phyloP scores from a whole-genome alignment of 2,888 invertebrate genomes.

The Rhamnusium bicolor region DNA sequence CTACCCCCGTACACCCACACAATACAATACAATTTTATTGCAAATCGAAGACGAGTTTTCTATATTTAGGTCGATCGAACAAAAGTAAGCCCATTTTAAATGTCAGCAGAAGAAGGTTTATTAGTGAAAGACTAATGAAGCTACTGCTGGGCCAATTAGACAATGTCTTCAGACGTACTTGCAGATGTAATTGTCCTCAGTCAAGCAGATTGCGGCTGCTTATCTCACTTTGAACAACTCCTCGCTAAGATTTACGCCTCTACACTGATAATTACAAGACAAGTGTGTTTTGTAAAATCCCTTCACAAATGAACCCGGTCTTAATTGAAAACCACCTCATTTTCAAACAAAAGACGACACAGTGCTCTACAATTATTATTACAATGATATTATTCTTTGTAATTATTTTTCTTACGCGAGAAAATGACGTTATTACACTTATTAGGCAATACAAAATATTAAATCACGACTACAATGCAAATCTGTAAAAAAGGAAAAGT shows the following conservation, averaged over 20 bases:
- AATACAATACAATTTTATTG: slow-evolving; percentile 28
- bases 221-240: slow-evolving; percentile 51
- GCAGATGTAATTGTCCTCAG: slow-evolving; percentile 41
- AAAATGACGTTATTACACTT: background rate
- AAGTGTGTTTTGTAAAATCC: slow-evolving; percentile 41
- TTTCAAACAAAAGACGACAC: slow-evolving; percentile 32
- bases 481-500: no score
- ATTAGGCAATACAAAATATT: background rate
- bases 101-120: slow-evolving; percentile 48
- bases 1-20: background rate
- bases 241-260: slow-evolving; percentile 46
- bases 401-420: slow-evolving; percentile 5
- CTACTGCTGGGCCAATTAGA: slow-evolving; percentile 52
- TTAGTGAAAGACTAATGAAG: slow-evolving; percentile 50
- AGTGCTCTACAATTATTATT: slow-evolving; percentile 11
- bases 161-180: slow-evolving; percentile 47
- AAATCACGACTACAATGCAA: no score
- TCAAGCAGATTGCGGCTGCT: slow-evolving; percentile 43
- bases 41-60: slow-evolving; percentile 26
- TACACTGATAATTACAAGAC: slow-evolving; percentile 43
- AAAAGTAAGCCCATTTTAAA: slow-evolving; percentile 32
- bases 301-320: slow-evolving; percentile 30
- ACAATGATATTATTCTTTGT: slow-evolving; percentile 6
- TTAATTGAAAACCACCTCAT: slow-evolving; percentile 40
- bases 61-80: slow-evolving; percentile 33